Evolutionary conservation across 1,140 invertebrate genomes (phyloP), one percentile per base, ranked within the genome.

Genomic region (Megalonaias nervosa): DNA sequence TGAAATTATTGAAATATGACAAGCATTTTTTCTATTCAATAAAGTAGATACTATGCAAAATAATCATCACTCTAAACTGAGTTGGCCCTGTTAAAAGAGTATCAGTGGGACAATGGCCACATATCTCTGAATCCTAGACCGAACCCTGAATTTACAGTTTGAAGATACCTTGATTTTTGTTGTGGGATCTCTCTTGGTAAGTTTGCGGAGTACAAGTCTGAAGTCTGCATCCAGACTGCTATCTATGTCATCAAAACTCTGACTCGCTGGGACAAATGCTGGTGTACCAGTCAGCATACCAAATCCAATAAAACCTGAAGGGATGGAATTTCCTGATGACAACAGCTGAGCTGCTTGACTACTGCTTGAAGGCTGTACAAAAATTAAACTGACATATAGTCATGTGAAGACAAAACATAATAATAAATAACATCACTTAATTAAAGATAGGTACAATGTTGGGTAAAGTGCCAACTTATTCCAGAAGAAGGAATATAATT

Each of bases 181-280:
- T 2, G 94, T 94, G 6, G 93, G 90, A 93, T 97, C 96, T 88
- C 95, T 96, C 89, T 98, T 98, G 31, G 93, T 93, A 90, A 97
- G 85, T 78, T 92, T 92, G 71, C 90, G 87, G 26, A 93, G 82
- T 0, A 90, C 86, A 79, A 92, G 82, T 66, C 91, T 81, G 75
- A 92, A 91, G 78, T 92, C 91, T 67, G 92, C 85, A 77, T 90
- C 85, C 13, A 88, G 72, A 66, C 86, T 89, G 5, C 91, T 90
- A 67, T 89, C 88, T 16, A 77, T 84, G 79, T 88, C 87, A 79
- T 89, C 86, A 57, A 86, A 81, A 19, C 68, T 74, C 56, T 85
- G 75, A 77, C 93, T 91, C 77, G 93, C 89, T 66, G 94, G 93
- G 65, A 94, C 91, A 86, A 93, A 93, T 55, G 92, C 92, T 61